Conservation (phyloP, 2,888 invertebrate species). For the Macropis europaea region DNA sequence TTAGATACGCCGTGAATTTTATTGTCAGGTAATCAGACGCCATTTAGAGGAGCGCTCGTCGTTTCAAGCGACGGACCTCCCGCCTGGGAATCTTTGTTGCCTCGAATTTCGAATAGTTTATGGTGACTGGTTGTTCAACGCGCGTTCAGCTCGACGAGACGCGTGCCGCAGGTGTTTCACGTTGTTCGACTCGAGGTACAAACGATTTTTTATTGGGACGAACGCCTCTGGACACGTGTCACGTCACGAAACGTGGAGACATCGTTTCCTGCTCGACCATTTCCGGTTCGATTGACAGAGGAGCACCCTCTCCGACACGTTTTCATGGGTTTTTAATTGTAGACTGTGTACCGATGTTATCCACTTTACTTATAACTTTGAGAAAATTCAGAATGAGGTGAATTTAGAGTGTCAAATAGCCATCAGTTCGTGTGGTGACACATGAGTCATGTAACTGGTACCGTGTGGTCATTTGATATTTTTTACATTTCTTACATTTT, state of each 20-base stretch:
- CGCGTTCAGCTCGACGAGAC: slow-evolving; percentile 8
- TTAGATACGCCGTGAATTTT: slow-evolving; percentile 14
- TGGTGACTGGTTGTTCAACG: neutral
- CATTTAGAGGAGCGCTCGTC: slow-evolving; percentile 39
- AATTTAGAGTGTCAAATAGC: no score
- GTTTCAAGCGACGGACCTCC: slow-evolving; percentile 2
- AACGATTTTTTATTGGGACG: slow-evolving; percentile 33
- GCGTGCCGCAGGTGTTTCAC: slow-evolving; percentile 66
- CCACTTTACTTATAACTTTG: no score
- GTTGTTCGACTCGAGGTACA: slow-evolving; percentile 30
- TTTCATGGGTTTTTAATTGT: neutral
- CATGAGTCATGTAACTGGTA: no score
- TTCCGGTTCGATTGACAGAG: neutral
- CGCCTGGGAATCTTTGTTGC: slow-evolving; percentile 32
- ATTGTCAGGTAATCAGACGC: slow-evolving; percentile 70
- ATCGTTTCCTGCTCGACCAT: slow-evolving; percentile 43
- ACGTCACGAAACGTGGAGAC: slow-evolving; percentile 29
- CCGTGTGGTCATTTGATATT: no score
- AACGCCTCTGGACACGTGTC: slow-evolving; percentile 54
- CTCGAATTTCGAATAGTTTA: neutral
- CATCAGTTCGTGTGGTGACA: no score
- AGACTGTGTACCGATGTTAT: no score
- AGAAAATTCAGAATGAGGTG: no score
- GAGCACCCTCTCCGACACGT: neutral
- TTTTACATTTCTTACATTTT: no score